These are phyloP conservation scores for Synanceia verrucosa DNA, from an alignment of 2,797 vertebrate species.

Conservation along the genomic window DNA sequence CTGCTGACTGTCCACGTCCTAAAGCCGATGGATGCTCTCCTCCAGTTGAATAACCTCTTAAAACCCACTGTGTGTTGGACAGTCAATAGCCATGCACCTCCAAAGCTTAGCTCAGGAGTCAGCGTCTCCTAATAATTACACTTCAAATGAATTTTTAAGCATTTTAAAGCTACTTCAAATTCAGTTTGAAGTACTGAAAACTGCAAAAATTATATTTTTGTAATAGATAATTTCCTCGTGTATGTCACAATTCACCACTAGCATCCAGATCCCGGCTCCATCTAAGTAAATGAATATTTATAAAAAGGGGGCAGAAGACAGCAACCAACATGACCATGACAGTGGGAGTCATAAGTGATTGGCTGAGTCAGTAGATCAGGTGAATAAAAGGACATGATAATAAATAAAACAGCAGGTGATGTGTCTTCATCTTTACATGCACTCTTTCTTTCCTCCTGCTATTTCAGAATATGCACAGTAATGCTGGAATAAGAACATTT, in stretches of 20 bases:
- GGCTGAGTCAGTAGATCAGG: background rate
- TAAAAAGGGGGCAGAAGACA: background rate
- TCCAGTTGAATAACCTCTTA: no score
- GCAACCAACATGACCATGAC: background rate
- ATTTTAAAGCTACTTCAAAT: background rate
- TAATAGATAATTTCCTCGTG: no score
- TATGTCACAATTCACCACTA: background rate
- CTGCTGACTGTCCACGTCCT: no score
- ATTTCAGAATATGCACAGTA: background rate
- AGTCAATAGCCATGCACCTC: no score
- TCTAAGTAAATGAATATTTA: background rate
- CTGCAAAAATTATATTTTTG: no score
- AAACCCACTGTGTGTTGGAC: no score
- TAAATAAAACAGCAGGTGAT: background rate
- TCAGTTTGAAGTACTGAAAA: background rate
- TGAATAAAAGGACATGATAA: background rate
- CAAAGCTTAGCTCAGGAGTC: no score
- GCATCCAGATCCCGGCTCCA: background rate
- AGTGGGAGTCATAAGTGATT: background rate
- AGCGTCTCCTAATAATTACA: no score
- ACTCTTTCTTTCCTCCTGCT: background rate
- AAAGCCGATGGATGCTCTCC: no score
- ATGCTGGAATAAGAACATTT: background rate
- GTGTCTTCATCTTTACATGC: background rate
- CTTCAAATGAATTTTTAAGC: background rate